A percentile compares a stretch with the other conserved stretches of the same genome.
These are phyloP conservation scores for Drosophila pullipes DNA, from an alignment of 2,888 invertebrate genomes.

Conservation along the genomic window DNA sequence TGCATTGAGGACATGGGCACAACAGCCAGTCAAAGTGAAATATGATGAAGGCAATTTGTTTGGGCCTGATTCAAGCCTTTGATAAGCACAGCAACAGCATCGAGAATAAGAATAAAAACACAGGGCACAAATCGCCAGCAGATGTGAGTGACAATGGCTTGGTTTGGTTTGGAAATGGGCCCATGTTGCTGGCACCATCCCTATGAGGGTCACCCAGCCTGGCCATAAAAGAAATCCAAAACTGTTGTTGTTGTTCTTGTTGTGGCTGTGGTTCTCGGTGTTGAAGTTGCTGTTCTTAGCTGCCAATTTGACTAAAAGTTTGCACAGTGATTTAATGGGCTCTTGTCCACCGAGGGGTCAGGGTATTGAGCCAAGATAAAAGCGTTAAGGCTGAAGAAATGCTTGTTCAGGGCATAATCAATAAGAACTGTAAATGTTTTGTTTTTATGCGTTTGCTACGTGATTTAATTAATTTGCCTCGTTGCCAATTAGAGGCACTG, in stretches of 20 bases:
- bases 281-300: constrained; percentile 44
- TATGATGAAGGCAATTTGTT: constrained; percentile 78
- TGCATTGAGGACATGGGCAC: constrained; percentile 17
- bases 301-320: constrained; percentile 75
- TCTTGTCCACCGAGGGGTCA: constrained; percentile 10
- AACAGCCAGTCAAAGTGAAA: constrained; percentile 54
- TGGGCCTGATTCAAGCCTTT: constrained; percentile 63
- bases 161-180: constrained; percentile 20
- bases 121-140: constrained; percentile 8
- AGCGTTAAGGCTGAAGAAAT: not conserved
- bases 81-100: constrained; percentile 36
- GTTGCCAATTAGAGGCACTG: constrained; percentile 50
- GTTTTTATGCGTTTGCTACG: constrained; percentile 74
- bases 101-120: not conserved
- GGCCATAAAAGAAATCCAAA: constrained; percentile 5
- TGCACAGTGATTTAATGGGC: constrained; percentile 51
- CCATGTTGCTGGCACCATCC: not conserved
- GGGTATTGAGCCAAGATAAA: not conserved
- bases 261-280: constrained; percentile 17
- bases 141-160: constrained; percentile 26
- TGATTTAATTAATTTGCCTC: constrained; percentile 74
- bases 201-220: constrained; percentile 15
- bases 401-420: not conserved
- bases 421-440: constrained; percentile 44
- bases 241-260: not conserved